Percentiles rank a stretch among this genome's conserved stretches.
phyloP scores from a whole-genome alignment of 2,888 invertebrate species.

The Acanthopleura granulata region DNA sequence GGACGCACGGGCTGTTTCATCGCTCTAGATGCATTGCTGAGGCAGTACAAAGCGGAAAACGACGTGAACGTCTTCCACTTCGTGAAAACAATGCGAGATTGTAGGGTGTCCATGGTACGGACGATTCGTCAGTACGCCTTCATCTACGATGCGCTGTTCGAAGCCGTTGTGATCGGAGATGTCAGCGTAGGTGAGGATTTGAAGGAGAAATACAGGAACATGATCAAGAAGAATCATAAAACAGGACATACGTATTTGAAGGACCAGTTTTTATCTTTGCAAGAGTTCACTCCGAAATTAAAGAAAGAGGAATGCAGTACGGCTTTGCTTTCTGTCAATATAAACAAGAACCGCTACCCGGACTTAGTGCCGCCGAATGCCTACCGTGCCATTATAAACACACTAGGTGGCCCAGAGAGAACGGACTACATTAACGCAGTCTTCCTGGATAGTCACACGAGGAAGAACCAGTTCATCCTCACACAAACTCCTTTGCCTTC shows the following conservation, averaged over 20 bases:
- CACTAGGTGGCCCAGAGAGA: conserved; percentile 45
- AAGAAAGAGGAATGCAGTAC: conserved; percentile 40
- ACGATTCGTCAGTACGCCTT: conserved; percentile 66
- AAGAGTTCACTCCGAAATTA: conserved; percentile 51
- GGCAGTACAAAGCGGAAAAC: conserved; percentile 62
- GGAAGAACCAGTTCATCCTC: conserved; percentile 57
- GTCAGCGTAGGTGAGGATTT: conserved; percentile 54
- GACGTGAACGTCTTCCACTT: conserved; percentile 62
- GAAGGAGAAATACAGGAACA: conserved; percentile 46
- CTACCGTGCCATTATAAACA: conserved; percentile 46
- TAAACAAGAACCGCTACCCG: conserved; percentile 59
- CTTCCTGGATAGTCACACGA: conserved; percentile 61
- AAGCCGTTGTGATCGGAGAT: conserved; percentile 59
- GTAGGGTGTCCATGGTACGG: conserved; percentile 63
- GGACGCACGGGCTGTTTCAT: conserved; percentile 66
- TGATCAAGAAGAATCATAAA: conserved; percentile 46
- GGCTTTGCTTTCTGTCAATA: conserved; percentile 50
- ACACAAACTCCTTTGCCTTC: conserved; percentile 66
- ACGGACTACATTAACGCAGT: conserved; percentile 68
- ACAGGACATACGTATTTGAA: conserved; percentile 55
- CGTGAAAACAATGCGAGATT: conserved; percentile 57
- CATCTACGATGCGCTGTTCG: conserved; percentile 66
- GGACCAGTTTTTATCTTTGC: conserved; percentile 61
- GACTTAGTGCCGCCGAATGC: conserved; percentile 58
- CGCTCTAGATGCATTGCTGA: conserved; percentile 64